Evolutionary conservation across 2,888 invertebrate genomes (phyloP).

Genomic region (Hydroisotoma schaefferi): DNA sequence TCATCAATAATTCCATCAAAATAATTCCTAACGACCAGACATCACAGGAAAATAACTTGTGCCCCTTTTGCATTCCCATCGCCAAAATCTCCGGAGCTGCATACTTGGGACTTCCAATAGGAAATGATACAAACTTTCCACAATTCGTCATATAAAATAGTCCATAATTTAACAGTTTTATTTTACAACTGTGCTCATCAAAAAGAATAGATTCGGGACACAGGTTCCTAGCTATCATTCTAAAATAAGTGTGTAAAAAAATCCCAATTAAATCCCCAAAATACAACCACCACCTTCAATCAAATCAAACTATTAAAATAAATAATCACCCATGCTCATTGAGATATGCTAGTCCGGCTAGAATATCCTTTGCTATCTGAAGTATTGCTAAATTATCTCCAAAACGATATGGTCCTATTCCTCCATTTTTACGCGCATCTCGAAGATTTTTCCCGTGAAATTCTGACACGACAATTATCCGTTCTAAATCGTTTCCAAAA

Average conservation of each 20-base stretch:
- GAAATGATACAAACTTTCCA: constrained; percentile 84
- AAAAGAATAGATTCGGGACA: constrained; percentile 78
- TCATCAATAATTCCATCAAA: constrained; percentile 71
- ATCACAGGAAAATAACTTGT: constrained; percentile 58
- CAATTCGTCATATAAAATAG: constrained; percentile 83
- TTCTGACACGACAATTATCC: constrained; percentile 78
- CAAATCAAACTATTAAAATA: constrained; percentile 2
- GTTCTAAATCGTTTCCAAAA: too few species aligned
- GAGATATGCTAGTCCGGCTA: constrained; percentile 68
- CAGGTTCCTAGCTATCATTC: constrained; percentile 72
- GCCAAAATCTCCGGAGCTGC: constrained; percentile 77
- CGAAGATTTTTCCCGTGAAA: constrained; percentile 57
- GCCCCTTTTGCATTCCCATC: constrained; percentile 56
- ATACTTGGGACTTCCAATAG: constrained; percentile 70
- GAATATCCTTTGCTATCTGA: constrained; percentile 68
- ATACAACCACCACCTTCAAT: not conserved
- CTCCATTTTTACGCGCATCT: constrained; percentile 25
- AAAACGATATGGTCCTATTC: too few species aligned
- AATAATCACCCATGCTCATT: constrained; percentile 57
- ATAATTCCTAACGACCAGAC: constrained; percentile 94
- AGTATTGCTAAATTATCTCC: constrained; percentile 52
- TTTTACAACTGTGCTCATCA: constrained; percentile 65
- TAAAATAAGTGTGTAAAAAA: constrained; percentile 12
- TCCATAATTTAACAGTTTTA: constrained; percentile 91
- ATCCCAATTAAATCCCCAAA: too few species aligned